These are phyloP conservation scores for Lepidocyrtinus sp. DNA, from an alignment of 2,888 invertebrate species.

Conservation along the genomic window DNA sequence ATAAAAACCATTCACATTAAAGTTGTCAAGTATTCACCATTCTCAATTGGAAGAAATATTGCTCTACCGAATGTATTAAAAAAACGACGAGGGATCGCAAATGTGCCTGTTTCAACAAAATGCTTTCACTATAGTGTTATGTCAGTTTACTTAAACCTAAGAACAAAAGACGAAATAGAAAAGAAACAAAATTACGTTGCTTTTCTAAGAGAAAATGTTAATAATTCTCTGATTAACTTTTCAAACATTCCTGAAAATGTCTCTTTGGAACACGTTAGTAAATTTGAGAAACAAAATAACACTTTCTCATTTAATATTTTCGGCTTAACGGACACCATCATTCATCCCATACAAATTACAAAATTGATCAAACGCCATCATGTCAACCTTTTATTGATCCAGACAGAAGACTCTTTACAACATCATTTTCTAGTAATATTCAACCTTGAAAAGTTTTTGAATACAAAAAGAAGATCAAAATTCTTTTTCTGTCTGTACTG, in stretches of 20 bases:
- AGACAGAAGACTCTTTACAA: neutral
- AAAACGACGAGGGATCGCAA: conserved; percentile 10
- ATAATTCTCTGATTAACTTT: conserved; percentile 1
- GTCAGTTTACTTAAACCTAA: conserved; percentile 12
- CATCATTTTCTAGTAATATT: neutral
- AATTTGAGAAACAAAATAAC: neutral
- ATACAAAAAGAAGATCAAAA: neutral
- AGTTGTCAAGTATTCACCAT: neutral
- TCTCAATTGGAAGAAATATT: neutral
- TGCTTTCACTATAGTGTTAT: conserved; percentile 19
- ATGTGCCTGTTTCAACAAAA: neutral
- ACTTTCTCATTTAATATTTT: neutral
- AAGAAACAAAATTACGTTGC: neutral
- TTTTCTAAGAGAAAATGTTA: conserved; percentile 14
- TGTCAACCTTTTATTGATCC: neutral
- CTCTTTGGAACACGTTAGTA: neutral
- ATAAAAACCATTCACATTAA: neutral
- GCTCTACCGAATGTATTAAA: neutral
- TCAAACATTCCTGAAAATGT: neutral
- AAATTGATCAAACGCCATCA: neutral
- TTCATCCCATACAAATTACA: neutral
- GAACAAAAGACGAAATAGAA: conserved; percentile 4
- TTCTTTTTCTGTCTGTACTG: conserved; percentile 17
- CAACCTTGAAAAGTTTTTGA: neutral
- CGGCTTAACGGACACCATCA: neutral